Evolutionary conservation across 2,888 invertebrate genomes (phyloP).

Genomic region (Gymnoscelis rufifasciata): DNA sequence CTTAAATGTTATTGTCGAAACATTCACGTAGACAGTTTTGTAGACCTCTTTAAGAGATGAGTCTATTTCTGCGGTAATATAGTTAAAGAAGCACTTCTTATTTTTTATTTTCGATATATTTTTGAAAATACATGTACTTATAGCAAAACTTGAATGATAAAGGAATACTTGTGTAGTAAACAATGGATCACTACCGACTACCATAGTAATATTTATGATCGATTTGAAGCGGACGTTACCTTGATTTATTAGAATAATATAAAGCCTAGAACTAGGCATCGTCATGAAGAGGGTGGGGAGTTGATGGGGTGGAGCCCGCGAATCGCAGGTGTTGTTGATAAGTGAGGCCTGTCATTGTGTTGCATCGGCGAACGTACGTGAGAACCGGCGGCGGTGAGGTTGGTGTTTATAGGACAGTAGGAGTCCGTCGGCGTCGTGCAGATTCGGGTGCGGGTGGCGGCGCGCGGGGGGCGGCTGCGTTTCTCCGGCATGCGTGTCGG

Average conservation of each 20-base stretch:
- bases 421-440: slow-evolving; percentile 35
- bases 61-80: too few relatives aligned
- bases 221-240: slow-evolving; percentile 2
- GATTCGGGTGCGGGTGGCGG: slow-evolving; percentile 45
- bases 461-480: slow-evolving; percentile 44
- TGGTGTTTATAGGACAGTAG: slow-evolving; percentile 45
- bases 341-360: slow-evolving; percentile 59
- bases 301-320: slow-evolving; percentile 39
- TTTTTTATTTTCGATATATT: too few relatives aligned
- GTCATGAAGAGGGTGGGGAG: slow-evolving; percentile 34
- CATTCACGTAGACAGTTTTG: too few relatives aligned
- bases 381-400: slow-evolving; percentile 27
- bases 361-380: slow-evolving; percentile 44
- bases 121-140: too few relatives aligned
- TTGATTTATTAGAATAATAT: slow-evolving; percentile 11
- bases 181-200: too few relatives aligned
- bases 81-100: too few relatives aligned
- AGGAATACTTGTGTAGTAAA: too few relatives aligned
- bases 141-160: too few relatives aligned
- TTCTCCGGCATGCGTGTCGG: slow-evolving; percentile 62
- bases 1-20: too few relatives aligned
- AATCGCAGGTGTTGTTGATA: slow-evolving; percentile 50
- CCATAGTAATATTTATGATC: too few relatives aligned
- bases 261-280: slow-evolving; percentile 38
- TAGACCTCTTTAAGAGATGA: too few relatives aligned